phyloP scores from a whole-genome alignment of 2,888 invertebrate species.

The Phasia obesa region DNA sequence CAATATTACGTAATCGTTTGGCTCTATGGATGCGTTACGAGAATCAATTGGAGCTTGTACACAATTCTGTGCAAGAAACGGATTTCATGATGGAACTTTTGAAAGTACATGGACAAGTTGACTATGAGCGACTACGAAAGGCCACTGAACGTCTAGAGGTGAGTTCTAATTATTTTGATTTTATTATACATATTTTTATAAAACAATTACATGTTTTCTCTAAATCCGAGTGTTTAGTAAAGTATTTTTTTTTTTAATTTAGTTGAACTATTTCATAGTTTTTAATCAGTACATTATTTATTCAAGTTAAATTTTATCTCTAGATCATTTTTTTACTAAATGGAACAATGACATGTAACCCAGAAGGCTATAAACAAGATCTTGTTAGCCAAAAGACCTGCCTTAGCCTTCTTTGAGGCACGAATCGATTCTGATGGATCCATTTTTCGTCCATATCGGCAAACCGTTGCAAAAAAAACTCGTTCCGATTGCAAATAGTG shows the following conservation, averaged over 20 bases:
- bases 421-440: too few relatives aligned
- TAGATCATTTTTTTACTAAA: too few relatives aligned
- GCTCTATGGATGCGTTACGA: slow-evolving; percentile 91
- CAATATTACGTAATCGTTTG: slow-evolving; percentile 86
- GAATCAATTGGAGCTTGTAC: slow-evolving; percentile 89
- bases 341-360: too few relatives aligned
- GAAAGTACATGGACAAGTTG: slow-evolving; percentile 92
- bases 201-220: not conserved
- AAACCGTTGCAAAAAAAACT: too few relatives aligned
- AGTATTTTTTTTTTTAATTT: not conserved
- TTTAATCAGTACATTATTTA: too few relatives aligned
- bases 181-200: not conserved
- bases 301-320: too few relatives aligned
- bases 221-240: not conserved
- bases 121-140: slow-evolving; percentile 91
- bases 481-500: too few relatives aligned
- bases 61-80: slow-evolving; percentile 91
- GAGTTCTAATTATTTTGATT: slow-evolving; percentile 77
- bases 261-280: too few relatives aligned
- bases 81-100: slow-evolving; percentile 94
- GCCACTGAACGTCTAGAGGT: slow-evolving; percentile 94
- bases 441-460: too few relatives aligned
- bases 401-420: too few relatives aligned
- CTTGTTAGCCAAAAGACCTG: too few relatives aligned
- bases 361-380: too few relatives aligned